These are phyloP conservation scores for Ophthalmolycus amberensis DNA, from an alignment of 2,113 vertebrate genomes.

Conservation along the genomic window DNA sequence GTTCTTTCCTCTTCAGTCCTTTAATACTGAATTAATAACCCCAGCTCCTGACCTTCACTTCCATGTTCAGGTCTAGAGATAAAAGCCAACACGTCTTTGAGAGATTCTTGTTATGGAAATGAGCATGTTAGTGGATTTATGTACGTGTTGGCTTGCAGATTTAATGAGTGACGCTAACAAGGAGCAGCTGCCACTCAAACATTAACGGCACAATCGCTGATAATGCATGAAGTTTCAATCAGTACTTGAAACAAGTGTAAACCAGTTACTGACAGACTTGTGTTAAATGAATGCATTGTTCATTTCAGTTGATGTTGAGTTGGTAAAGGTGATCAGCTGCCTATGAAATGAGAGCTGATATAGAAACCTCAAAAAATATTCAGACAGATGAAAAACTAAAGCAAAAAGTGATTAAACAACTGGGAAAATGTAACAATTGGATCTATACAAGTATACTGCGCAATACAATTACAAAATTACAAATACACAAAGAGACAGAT, in stretches of 20 bases:
- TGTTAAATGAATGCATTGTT: conserved; percentile 9
- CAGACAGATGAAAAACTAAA: background rate
- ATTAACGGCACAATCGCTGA: conserved; percentile 20
- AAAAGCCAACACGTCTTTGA: conserved; percentile 51
- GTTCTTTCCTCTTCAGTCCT: conserved; percentile 25
- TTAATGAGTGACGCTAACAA: conserved; percentile 69
- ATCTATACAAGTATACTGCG: background rate
- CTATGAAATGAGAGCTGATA: too few relatives aligned
- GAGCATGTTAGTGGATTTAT: conserved; percentile 45
- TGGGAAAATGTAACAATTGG: background rate
- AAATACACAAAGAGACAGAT: too few relatives aligned
- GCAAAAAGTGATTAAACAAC: background rate
- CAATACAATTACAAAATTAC: background rate
- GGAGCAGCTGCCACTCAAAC: conserved; percentile 63
- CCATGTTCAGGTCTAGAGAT: conserved; percentile 49
- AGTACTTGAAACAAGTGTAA: background rate
- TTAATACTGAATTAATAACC: conserved; percentile 41
- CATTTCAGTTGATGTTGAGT: background rate
- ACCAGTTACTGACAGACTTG: background rate
- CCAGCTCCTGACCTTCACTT: conserved; percentile 65
- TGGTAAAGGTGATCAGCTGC: background rate
- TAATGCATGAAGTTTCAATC: conserved; percentile 17
- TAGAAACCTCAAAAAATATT: background rate
- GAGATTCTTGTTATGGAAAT: conserved; percentile 72
- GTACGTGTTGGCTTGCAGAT: conserved; percentile 54